phyloP scores from a whole-genome alignment of 64 coral and sea anemone species.

The Stichodactyla helianthus region DNA sequence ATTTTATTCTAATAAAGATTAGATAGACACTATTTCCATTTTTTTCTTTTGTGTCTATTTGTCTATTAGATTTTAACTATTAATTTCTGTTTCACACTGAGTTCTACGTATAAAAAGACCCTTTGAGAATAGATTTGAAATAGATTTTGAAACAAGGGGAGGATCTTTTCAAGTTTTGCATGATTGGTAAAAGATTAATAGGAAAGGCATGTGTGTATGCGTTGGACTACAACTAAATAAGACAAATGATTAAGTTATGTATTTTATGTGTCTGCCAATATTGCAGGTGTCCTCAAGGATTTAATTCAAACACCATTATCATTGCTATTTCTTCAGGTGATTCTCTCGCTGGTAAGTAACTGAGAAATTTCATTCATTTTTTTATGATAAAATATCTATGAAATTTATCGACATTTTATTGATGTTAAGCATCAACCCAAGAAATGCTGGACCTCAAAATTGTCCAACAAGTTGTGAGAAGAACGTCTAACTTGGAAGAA shows the following conservation, averaged over 20 bases:
- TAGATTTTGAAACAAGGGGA: too few species aligned
- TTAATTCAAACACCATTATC: slow-evolving; percentile 31
- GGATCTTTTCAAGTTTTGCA: too few species aligned
- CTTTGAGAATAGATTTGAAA: too few species aligned
- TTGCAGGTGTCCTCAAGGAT: slow-evolving; percentile 31
- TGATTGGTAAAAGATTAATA: too few species aligned
- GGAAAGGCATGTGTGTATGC: too few species aligned
- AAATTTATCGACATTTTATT: neutral
- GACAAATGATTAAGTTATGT: neutral
- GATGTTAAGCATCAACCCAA: neutral
- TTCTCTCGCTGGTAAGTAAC: slow-evolving; percentile 23
- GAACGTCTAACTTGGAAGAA: neutral
- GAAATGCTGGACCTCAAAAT: neutral
- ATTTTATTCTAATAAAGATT: too few species aligned
- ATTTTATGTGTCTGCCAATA: neutral
- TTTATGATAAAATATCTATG: neutral
- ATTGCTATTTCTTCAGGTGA: slow-evolving; percentile 48
- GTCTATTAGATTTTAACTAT: too few species aligned
- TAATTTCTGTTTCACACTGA: too few species aligned
- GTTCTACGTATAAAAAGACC: too few species aligned
- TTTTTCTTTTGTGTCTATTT: too few species aligned
- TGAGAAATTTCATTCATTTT: neutral
- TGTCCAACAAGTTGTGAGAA: neutral
- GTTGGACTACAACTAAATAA: neutral
- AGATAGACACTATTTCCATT: too few species aligned